Conservation (phyloP, 2,797 vertebrate genomes). For the Eidolon dupreanum region DNA sequence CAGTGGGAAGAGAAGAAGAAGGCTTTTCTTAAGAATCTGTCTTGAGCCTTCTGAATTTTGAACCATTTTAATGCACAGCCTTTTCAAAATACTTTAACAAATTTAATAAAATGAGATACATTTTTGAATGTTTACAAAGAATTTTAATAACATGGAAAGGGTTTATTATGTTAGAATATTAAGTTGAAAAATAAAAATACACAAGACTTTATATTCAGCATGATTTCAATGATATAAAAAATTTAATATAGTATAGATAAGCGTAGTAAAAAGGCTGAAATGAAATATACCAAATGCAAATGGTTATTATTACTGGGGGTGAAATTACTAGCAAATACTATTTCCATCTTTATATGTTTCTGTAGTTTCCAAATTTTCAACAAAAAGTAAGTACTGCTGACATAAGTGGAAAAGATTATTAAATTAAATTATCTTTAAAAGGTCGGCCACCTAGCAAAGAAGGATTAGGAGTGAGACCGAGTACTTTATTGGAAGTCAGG, state of each 20-base stretch:
- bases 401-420: background rate
- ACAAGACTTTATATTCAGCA: slow-evolving; percentile 2
- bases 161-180: slow-evolving; percentile 4
- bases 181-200: slow-evolving; percentile 1
- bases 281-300: slow-evolving; percentile 38
- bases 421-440: slow-evolving; percentile 45
- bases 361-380: slow-evolving; percentile 42
- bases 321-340: background rate
- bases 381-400: background rate
- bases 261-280: slow-evolving; percentile 28
- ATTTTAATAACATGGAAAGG: background rate
- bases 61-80: background rate
- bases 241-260: background rate
- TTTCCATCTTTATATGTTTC: slow-evolving; percentile 15
- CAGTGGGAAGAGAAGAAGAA: background rate
- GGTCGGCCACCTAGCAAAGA: slow-evolving; percentile 17
- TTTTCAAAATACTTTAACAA: slow-evolving; percentile 45
- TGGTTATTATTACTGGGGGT: background rate
- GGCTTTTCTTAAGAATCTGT: background rate
- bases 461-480: background rate
- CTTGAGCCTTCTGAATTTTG: background rate
- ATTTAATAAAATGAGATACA: background rate
- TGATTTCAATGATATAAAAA: slow-evolving; percentile 4
- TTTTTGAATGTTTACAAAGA: slow-evolving; percentile 4
- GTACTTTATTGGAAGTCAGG: background rate